Percentiles rank a stretch among this genome's conserved stretches.
These are phyloP conservation scores for Onychomys torridus DNA, from an alignment of 2,797 vertebrate genomes.

Conservation along the genomic window DNA sequence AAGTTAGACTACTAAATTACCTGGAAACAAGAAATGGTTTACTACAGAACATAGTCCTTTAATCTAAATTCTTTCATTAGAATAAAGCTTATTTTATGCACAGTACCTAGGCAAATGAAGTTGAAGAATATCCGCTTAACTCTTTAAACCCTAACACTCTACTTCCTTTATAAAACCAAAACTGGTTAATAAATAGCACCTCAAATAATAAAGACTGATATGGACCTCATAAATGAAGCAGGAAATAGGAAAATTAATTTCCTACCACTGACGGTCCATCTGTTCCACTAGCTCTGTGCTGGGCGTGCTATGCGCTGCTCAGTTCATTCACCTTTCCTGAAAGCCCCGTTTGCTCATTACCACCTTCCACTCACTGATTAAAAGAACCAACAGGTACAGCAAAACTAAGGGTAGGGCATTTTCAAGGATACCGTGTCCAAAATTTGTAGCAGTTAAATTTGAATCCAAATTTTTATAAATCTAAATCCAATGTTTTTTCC, in stretches of 20 bases:
- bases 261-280: not conserved
- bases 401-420: not conserved
- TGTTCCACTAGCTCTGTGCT: not conserved
- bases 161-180: conserved; percentile 41
- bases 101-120: conserved; percentile 19
- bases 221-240: not conserved
- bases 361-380: not conserved
- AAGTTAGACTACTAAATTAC: not conserved
- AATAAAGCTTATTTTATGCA: conserved; percentile 9
- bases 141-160: not conserved
- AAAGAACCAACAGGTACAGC: not conserved
- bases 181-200: conserved; percentile 16
- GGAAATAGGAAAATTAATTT: not conserved
- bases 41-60: not conserved
- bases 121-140: not conserved
- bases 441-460: conserved; percentile 12
- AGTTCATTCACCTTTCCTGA: not conserved
- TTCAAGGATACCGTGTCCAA: not conserved
- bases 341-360: not conserved
- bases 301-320: not conserved
- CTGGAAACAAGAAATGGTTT: conserved; percentile 19
- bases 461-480: conserved; percentile 3
- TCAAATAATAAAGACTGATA: not conserved
- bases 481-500: not conserved
- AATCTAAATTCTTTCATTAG: conserved; percentile 18